Base-by-base conservation (phyloP, 2,888 invertebrate species). In the Pegoplata infirma region DNA sequence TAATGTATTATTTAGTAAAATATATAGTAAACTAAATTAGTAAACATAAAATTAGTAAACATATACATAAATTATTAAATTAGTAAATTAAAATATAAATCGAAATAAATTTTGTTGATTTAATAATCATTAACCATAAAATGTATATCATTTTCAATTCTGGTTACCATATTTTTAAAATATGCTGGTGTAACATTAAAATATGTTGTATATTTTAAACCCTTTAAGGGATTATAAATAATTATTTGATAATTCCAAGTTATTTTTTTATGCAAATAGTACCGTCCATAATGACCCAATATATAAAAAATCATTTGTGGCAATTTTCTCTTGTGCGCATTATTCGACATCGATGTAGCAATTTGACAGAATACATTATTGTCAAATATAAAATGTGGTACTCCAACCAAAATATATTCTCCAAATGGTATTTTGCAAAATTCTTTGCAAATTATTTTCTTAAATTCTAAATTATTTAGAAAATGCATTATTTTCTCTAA, bases 221-320 rank as follows among this genome's bases (percentile, higher is more conserved):
- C 58, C 58, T 44, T 44, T 10, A 58, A 21, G n/a, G 58, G 44
- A 17, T 58, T 58, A 14, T 58, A 58, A 7, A 58, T 58, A 2
- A 58, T 58, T 3, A 58, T 3, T n/a, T n/a, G n/a, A n/a, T n/a
- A n/a, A n/a, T n/a, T n/a, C n/a, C n/a, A n/a, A n/a, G n/a, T n/a
- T n/a, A n/a, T n/a, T n/a, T n/a, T n/a, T 12, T 36, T 58, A 5
- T 58, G 40, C 5, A 12, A 58, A 58, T 58, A n/a, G 21, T 44
- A 21, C 6, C 21, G 12, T 1, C 12, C 28, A 40, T 58, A 58
- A 32, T 58, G 58, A 17, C 21, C 40, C 21, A 58, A 40, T 5
- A 44, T 21, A n/a, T 58, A 40, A 3, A 58, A 58, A 12, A 40
- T 6, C 4, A n/a, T 4, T 58, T 58, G n/a, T 6, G 21, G 2